These are phyloP conservation scores for Zosterops borbonicus DNA, from an alignment of 2,113 vertebrate species.

Conservation along the genomic window DNA sequence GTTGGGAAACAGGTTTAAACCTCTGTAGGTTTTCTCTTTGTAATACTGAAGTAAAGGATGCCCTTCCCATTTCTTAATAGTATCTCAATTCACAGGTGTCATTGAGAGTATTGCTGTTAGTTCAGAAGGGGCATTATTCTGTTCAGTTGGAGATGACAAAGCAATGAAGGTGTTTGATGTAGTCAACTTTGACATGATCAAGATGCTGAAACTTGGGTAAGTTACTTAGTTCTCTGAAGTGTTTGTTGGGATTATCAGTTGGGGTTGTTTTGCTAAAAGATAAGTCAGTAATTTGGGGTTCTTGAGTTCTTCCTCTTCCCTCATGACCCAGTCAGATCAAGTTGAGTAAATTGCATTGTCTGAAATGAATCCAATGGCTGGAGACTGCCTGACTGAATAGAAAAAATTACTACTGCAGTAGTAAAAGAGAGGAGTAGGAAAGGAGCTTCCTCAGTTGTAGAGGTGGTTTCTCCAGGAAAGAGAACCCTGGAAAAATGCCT, in stretches of 20 bases:
- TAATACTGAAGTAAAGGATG: background rate
- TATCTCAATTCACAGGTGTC: background rate
- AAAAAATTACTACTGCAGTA: background rate
- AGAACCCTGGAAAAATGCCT: too few relatives aligned
- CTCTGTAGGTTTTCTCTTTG: background rate
- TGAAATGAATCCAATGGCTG: background rate
- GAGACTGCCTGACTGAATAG: background rate
- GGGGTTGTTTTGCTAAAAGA: background rate
- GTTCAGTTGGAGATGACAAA: conserved; percentile 94
- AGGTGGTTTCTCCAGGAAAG: too few relatives aligned
- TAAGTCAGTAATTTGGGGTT: background rate
- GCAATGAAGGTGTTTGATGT: conserved; percentile 99
- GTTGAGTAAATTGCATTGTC: background rate
- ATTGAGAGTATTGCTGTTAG: conserved; percentile 87
- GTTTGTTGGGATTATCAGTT: background rate
- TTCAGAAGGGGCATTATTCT: conserved; percentile 90
- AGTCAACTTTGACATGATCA: conserved; percentile 99
- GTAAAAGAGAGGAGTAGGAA: background rate
- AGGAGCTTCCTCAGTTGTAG: background rate
- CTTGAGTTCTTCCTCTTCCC: background rate
- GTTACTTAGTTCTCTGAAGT: conserved; percentile 38
- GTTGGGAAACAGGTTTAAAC: background rate
- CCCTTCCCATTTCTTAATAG: background rate
- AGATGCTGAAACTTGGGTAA: conserved; percentile 97
- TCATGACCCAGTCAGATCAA: background rate